Base-by-base conservation (phyloP, 1,140 invertebrate species). In the Drosophila arawakana region DNA sequence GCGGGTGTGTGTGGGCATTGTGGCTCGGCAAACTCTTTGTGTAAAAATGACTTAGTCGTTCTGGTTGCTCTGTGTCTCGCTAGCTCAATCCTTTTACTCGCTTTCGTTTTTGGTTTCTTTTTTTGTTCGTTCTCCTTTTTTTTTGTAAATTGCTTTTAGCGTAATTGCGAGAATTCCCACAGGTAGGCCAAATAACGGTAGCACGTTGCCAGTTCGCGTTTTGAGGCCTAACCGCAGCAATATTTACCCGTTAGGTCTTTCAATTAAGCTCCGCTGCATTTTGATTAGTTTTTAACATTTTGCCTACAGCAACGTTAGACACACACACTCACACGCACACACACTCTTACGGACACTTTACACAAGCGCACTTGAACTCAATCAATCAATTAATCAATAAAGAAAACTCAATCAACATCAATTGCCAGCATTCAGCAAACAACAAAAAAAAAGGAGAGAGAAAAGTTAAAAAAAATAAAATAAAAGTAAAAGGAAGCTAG, bases 351-450 rank as follows among this genome's bases (percentile, higher is more conserved):
- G 11, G 1, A 35, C 52, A 63, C 37, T 52, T 35, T 65, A 67
- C 50, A 43, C 65, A 76, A 58, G 50, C 34, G 60, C 63, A 68
- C 69, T 89, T 89, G 73, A 88, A 83, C 62, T 83, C 84, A 80
- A 83, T 83, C 84, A 78, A 78, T 76, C 85, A 88, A 88, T 88
- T 85, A 88, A 88, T 89, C 84, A 89, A 81, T 83, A 81, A 74
- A 84, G 59, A 69, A 69, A 70, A 57, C 78, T 76, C 84, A 89
- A 89, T 89, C 84, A 81, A 78, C 81, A 84, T 90, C 85, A 84
- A 79, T 76, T 89, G 80, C 80, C 73, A 74, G 67, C 73, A 74
- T 70, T 60, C 50, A 68, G 66, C 65, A 70, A 80, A 77, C 70
- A 73, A 25, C 13, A 21, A 57, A 41, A 55, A 55, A 55, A 55